phyloP scores from a whole-genome alignment of 1,140 invertebrate species.

The Riptortus pedestris region DNA sequence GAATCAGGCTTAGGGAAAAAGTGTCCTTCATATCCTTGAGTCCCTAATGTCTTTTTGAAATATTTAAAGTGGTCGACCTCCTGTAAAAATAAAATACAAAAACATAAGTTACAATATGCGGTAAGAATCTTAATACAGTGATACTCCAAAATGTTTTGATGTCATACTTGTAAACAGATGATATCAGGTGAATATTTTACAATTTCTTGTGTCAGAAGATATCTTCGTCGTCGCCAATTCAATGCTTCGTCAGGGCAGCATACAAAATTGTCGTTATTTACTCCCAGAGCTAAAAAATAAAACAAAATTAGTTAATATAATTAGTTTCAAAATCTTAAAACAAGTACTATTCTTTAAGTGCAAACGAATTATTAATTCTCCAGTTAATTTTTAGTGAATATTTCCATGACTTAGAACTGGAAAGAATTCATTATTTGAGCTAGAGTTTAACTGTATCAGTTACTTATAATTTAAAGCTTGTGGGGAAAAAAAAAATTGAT shows the following conservation, averaged over 20 bases:
- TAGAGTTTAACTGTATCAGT: too few relatives aligned
- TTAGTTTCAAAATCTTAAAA: too few relatives aligned
- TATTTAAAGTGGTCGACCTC: slow-evolving; percentile 70
- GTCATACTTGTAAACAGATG: slow-evolving; percentile 60
- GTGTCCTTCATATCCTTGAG: slow-evolving; percentile 55
- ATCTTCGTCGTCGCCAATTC: slow-evolving; percentile 54
- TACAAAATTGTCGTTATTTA: slow-evolving; percentile 62
- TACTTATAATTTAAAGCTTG: too few relatives aligned
- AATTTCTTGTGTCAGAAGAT: slow-evolving; percentile 62
- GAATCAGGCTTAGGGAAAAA: slow-evolving; percentile 72
- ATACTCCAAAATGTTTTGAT: too few relatives aligned
- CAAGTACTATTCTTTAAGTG: too few relatives aligned
- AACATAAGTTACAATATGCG: too few relatives aligned
- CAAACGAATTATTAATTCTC: too few relatives aligned
- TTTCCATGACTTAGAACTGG: not conserved
- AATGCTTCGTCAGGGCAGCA: slow-evolving; percentile 58
- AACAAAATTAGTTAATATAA: slow-evolving; percentile 9
- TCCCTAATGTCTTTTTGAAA: slow-evolving; percentile 47
- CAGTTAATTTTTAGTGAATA: too few relatives aligned
- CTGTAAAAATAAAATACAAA: slow-evolving; percentile 37
- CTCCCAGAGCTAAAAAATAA: slow-evolving; percentile 51
- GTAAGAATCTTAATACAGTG: too few relatives aligned
- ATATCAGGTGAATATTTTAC: slow-evolving; percentile 56
- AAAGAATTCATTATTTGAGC: too few relatives aligned
- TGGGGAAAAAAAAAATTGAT: too few relatives aligned